phyloP scores from a whole-genome alignment of 2,888 invertebrate genomes.

The Watsonalla cultraria region DNA sequence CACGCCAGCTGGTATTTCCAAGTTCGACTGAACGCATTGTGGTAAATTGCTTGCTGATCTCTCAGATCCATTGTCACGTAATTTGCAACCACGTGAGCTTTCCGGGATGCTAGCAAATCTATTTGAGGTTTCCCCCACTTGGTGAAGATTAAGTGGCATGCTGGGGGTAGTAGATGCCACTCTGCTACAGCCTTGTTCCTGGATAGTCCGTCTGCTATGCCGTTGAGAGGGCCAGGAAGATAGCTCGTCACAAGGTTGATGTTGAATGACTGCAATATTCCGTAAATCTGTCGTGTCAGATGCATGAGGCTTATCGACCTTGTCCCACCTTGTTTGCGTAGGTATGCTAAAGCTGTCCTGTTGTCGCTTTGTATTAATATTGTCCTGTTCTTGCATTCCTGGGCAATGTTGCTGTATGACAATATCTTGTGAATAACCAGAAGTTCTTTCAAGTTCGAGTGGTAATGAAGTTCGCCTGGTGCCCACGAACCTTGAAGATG shows the following conservation, averaged over 20 bases:
- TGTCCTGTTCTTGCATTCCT: slow-evolving; percentile 2
- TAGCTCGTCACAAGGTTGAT: slow-evolving; percentile 12
- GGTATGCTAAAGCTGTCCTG: slow-evolving; percentile 18
- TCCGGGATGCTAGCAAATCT: slow-evolving; percentile 19
- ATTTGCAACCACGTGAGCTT: slow-evolving; percentile 12
- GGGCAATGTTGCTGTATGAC: slow-evolving; percentile 8
- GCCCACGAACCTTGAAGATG: slow-evolving; percentile 9
- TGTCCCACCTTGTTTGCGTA: slow-evolving; percentile 23
- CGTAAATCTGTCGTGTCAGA: slow-evolving; percentile 4
- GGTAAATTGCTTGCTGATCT: slow-evolving; percentile 15
- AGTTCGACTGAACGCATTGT: slow-evolving; percentile 16
- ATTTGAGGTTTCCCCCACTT: slow-evolving; percentile 17
- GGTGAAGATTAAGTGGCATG: slow-evolving; percentile 11
- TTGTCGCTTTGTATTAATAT: slow-evolving; percentile 21
- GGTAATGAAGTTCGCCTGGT: slow-evolving; percentile 7
- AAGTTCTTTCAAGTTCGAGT: slow-evolving; percentile 17
- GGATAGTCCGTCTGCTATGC: slow-evolving; percentile 16
- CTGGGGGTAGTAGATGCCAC: slow-evolving; percentile 14
- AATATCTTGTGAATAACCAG: too few relatives aligned
- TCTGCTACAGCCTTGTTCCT: slow-evolving; percentile 9
- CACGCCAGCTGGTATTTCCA: slow-evolving; percentile 12
- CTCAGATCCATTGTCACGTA: slow-evolving; percentile 16
- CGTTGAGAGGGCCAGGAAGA: slow-evolving; percentile 20
- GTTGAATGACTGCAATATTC: slow-evolving; percentile 9
- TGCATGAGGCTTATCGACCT: slow-evolving; percentile 7